Evolutionary conservation across 2,888 invertebrate genomes (phyloP).

Genomic region (Nasonovia ribisnigri): DNA sequence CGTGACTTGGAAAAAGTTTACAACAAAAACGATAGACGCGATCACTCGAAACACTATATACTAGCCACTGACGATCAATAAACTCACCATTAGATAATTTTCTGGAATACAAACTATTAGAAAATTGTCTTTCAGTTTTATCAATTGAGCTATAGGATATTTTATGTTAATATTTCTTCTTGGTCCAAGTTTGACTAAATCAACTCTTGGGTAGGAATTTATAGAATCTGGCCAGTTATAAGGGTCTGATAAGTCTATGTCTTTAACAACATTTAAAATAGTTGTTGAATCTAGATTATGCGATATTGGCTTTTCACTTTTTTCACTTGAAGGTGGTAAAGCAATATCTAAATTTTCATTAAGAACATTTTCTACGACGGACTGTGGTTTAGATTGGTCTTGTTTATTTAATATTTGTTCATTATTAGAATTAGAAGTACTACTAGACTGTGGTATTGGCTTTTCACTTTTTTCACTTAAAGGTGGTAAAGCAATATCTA

Average conservation of each 20-base stretch:
- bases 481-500: slow-evolving; percentile 26
- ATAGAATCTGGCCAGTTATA: neutral
- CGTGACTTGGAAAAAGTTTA: neutral
- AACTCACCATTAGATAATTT: slow-evolving; percentile 20
- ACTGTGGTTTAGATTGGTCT: neutral
- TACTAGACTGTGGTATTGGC: too few relatives aligned
- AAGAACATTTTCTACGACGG: neutral
- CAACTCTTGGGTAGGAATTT: neutral
- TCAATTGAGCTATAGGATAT: neutral
- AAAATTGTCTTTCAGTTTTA: slow-evolving; percentile 20
- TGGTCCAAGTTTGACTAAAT: neutral
- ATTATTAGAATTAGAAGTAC: too few relatives aligned
- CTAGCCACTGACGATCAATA: neutral
- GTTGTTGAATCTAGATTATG: neutral
- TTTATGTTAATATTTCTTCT: neutral
- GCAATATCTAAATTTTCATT: slow-evolving; percentile 29
- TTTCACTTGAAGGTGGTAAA: neutral
- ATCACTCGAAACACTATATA: neutral
- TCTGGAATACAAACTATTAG: neutral
- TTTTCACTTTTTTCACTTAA: too few relatives aligned
- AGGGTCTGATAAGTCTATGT: neutral
- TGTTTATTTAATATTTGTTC: neutral
- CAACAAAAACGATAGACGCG: neutral
- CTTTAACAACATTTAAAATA: neutral
- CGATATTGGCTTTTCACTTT: too few relatives aligned